Evolutionary conservation across 2,888 invertebrate genomes (phyloP), one percentile per base, ranked within the genome.

Genomic region (Ochlodes sylvanus): DNA sequence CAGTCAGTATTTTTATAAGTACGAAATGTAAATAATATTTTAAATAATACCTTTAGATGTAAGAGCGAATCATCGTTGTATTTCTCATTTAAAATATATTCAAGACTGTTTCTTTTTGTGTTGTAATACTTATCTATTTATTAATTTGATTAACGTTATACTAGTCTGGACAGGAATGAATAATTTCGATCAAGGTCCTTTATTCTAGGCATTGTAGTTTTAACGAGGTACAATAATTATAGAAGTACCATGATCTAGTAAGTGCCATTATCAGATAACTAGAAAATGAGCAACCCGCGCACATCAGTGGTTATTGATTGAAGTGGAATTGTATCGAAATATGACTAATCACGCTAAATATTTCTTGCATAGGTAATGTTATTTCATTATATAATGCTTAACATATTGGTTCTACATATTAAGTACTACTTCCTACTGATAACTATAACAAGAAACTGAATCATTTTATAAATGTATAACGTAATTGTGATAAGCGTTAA

Each of bases 151-250:
- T 68, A 68, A 63, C 54, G 63, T 68, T 63, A 60, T 63, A 68
- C 68, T 68, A 68, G 68, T 68, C 68, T 68, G 68, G 63, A 63
- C 68, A 63, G 42, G 21, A 63, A 58, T 41, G 17, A 19, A 15
- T 67, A 42, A 55, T 55, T 55, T 55, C 55, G 76, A 73, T 77
- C 73, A 73, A 76, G 75, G 73, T 68, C 68, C 68, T 57, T 77
- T 73, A 74, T 70, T 73, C 64, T 76, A 75, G 76, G 75, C 76
- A 71, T 72, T 70, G 75, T 78, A 68, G 50, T 62, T 68, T 42
- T 68, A 68, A 57, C 41, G 27, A 44, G 62, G 67, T 68, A 62
- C 56, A 62, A 34, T 34, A 34, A 55, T n/a, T 56, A 17, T 54
- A 55, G 42, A 55, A n/a, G 67, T 68, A 63, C 50, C 61, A 63